Percentiles rank a stretch among this genome's conserved stretches.
Evolutionary conservation across 2,113 vertebrate species (phyloP).

Genomic region (Tichodroma muraria): DNA sequence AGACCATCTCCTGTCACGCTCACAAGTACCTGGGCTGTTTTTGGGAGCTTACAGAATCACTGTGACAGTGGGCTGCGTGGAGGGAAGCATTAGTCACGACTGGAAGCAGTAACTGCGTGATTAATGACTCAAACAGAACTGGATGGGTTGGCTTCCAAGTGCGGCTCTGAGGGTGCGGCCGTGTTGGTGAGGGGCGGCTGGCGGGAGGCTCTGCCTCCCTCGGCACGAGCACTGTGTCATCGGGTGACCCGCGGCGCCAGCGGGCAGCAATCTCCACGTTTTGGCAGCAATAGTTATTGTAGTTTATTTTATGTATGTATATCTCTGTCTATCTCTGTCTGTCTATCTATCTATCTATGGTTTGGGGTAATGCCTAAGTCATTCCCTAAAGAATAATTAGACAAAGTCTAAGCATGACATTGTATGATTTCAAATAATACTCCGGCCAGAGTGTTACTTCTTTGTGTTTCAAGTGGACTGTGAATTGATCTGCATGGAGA

Average conservation of each 20-base stretch:
- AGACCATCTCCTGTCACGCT: neutral
- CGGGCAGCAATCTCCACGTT: neutral
- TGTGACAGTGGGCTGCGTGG: neutral
- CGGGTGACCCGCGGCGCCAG: neutral
- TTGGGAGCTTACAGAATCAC: accelerated
- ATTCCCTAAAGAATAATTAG: neutral
- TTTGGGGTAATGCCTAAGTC: neutral
- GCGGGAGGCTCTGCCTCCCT: neutral
- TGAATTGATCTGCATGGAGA: neutral
- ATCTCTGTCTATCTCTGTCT: neutral
- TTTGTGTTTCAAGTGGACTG: neutral
- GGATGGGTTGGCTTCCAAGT: neutral
- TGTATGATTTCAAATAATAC: neutral
- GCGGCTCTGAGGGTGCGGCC: neutral
- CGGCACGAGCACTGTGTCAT: accelerated
- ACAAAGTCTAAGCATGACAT: neutral
- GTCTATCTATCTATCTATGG: neutral
- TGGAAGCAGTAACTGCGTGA: neutral
- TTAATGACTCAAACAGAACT: neutral
- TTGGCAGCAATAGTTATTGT: neutral
- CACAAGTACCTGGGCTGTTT: neutral
- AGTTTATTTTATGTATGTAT: neutral
- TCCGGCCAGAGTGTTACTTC: neutral
- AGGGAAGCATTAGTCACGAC: neutral
- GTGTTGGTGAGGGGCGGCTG: neutral